Evolutionary conservation across 2,888 invertebrate genomes (phyloP).

Genomic region (Artemia sinica): DNA sequence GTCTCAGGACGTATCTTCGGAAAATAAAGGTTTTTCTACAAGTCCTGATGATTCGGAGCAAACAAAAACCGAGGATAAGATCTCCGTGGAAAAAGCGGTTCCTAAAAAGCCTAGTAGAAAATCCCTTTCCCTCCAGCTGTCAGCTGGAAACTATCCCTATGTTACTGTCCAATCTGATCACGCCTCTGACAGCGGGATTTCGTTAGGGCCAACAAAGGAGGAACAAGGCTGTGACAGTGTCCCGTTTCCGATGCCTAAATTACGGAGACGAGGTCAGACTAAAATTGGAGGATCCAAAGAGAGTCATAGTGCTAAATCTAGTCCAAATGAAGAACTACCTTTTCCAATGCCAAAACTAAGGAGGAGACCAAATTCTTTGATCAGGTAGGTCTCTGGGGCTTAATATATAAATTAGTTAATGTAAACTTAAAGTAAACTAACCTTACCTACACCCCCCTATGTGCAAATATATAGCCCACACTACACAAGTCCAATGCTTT

Average conservation of each 20-base stretch:
- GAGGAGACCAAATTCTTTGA: slow-evolving; percentile 7
- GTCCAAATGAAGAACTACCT: background rate
- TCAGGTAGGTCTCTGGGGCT: background rate
- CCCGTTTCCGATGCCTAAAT: slow-evolving; percentile 4
- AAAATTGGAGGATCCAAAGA: background rate
- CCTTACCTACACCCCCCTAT: too few relatives aligned
- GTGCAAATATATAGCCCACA: too few relatives aligned
- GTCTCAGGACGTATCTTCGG: slow-evolving; percentile 10
- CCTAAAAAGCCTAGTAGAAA: slow-evolving; percentile 12
- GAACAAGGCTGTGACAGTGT: background rate
- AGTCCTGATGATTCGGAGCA: slow-evolving; percentile 12
- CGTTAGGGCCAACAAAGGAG: background rate
- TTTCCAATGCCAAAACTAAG: slow-evolving; percentile 8
- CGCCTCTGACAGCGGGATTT: slow-evolving; percentile 11
- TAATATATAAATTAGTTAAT: too few relatives aligned
- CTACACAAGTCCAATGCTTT: too few relatives aligned
- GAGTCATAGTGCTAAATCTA: background rate
- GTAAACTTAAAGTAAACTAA: too few relatives aligned
- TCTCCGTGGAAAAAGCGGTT: background rate
- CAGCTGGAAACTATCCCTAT: slow-evolving; percentile 13
- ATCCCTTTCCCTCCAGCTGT: background rate
- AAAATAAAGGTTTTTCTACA: background rate
- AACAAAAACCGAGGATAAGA: slow-evolving; percentile 1
- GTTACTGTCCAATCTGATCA: slow-evolving; percentile 12
- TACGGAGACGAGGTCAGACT: background rate